Conservation (phyloP, 2,113 vertebrate genomes). For the Mola mola region DNA sequence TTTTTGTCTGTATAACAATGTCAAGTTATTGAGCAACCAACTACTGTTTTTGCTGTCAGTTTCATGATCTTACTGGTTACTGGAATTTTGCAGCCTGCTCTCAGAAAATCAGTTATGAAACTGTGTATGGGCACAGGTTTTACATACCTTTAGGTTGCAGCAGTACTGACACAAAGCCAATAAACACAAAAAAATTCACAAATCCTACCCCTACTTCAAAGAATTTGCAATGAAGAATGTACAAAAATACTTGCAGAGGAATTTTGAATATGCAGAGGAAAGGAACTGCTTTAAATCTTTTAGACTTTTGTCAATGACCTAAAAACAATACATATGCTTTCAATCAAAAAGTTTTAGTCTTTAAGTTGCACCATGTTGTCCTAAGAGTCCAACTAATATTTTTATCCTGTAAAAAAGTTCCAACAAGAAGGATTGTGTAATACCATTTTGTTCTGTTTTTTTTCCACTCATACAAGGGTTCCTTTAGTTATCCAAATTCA, state of each 20-base stretch:
- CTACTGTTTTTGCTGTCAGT: not conserved
- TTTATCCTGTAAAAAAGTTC: too few relatives aligned
- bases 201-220: not conserved
- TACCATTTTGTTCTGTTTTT: too few relatives aligned
- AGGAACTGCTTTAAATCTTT: constrained; percentile 9
- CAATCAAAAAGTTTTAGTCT: constrained; percentile 23
- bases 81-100: constrained; percentile 2
- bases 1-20: constrained; percentile 3
- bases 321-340: constrained; percentile 33
- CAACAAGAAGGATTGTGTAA: too few relatives aligned
- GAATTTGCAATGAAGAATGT: not conserved
- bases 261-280: not conserved
- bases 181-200: constrained; percentile 1
- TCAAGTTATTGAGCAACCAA: not conserved
- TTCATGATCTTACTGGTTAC: not conserved
- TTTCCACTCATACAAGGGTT: too few relatives aligned
- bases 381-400: too few relatives aligned
- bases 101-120: not conserved
- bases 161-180: not conserved
- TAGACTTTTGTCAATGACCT: not conserved
- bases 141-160: not conserved
- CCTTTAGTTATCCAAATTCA: too few relatives aligned
- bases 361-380: constrained; percentile 27
- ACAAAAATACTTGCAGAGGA: not conserved
- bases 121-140: constrained; percentile 1